Evolutionary conservation across 2,888 invertebrate species (phyloP), one percentile per base, ranked within the genome.

Genomic region (Priocnemis perturbator): DNA sequence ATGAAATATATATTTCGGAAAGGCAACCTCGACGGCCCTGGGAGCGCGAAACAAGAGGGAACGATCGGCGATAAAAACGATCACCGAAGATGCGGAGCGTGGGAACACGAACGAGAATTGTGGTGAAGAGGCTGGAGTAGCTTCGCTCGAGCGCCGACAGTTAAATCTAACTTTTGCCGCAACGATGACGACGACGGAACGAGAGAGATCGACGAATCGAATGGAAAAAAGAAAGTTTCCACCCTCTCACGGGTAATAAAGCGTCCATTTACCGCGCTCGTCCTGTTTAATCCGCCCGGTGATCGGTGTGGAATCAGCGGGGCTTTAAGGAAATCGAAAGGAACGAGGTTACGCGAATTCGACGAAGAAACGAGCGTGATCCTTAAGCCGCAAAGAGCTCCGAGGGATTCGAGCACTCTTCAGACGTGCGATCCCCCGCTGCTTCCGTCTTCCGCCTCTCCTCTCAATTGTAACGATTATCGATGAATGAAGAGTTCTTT

Each of bases 151-250:
- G 47, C n/a, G 17, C 50, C 50, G 19, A 50, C 17, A 50, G 17
- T 17, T 50, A 50, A 73, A 73, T 71, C 71, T 71, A 65, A 57
- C 68, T 63, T 61, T 53, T 58, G 68, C 63, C 64, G 67, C 68
- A 72, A 69, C 73, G 73, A 73, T 68, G 73, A 65, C 64, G 59
- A 61, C 47, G 64, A 52, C 52, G 67, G 44, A 21, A 26, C 71
- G 65, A 65, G 50, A 47, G 17, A 4, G 9, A 50, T 9, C 17
- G 47, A 47, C 47, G 7, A 47, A 47, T 47, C 47, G 47, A 47
- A 4, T 47, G 47, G 17, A 37, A 37, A 50, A 50, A 50, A 19
- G 50, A 19, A 50, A 50, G 50, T 50, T 19, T 50, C 50, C 37
- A 50, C 17, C 50, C 50, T 50, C 19, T 50, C 50, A 5, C 19